Base-by-base conservation (phyloP, 2,113 vertebrate genomes). In the Opisthocomus hoazin region DNA sequence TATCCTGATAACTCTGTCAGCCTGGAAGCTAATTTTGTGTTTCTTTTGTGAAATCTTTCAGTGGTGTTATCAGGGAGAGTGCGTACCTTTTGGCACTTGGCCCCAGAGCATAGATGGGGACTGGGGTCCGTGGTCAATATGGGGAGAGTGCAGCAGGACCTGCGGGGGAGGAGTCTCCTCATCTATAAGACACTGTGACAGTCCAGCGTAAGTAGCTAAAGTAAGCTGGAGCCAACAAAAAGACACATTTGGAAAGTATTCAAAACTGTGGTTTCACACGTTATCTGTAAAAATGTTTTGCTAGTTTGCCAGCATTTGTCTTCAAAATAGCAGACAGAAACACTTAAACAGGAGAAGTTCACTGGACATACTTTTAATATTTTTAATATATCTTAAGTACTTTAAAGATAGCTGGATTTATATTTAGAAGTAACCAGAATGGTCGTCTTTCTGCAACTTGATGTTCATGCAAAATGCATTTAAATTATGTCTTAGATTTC, bases 191-290 rank as follows among this genome's bases (percentile, higher is more conserved):
- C 99, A 99, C 98, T 99, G 99, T 99, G 99, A 99, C 99, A 99
- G 99, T 98, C 99, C 99, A 99, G 99, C 99, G 99, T 99, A 99
- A 99, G 99, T 99, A 99, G 98, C 99, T 99, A 99, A 99, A 99
- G 99, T 99, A 99, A 99, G 99, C 99, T 97, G 77, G 98, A 99
- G 98, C 98, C 98, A 98, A 98, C 93, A 98, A 98, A 98, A 98
- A 98, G 98, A 98, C 98, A 96, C 97, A 94, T 66, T 98, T 98
- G 98, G 98, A 98, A 97, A 94, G 97, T 88, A 96, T 96, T 98
- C 95, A 98, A 11, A 97, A 95, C 94, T 97, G 97, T 97, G 97
- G 93, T 98, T 98, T 98, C 91, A 73, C 92, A 86, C 98, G 96
- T 98, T 98, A 98, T 97, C 97, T 98, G 91, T 97, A 97, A 98